These are phyloP conservation scores for Channa argus DNA, from an alignment of 2,113 vertebrate genomes.

Conservation along the genomic window DNA sequence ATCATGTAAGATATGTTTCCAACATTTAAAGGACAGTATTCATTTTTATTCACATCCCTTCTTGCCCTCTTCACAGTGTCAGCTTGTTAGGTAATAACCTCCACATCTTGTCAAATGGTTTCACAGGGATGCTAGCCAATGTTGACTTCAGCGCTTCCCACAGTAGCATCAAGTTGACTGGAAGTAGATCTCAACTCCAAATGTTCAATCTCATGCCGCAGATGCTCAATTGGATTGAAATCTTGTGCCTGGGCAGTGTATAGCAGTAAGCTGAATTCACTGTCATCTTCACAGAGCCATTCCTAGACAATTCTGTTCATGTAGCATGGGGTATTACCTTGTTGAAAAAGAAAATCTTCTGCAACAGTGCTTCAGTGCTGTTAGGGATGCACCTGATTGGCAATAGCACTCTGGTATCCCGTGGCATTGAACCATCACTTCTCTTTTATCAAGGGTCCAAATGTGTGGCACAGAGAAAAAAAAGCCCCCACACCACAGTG, in stretches of 20 bases:
- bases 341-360: slow-evolving; percentile 42
- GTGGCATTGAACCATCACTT: slow-evolving; percentile 55
- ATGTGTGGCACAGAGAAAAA: slow-evolving; percentile 40
- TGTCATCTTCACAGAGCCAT: slow-evolving; percentile 57
- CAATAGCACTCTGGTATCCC: slow-evolving; percentile 43
- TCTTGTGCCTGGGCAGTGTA: slow-evolving; percentile 58
- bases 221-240: slow-evolving; percentile 69
- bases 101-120: slow-evolving; percentile 41
- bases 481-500: slow-evolving; percentile 23
- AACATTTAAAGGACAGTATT: slow-evolving; percentile 8
- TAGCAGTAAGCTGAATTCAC: slow-evolving; percentile 52
- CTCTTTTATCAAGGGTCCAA: slow-evolving; percentile 55
- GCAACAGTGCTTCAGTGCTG: slow-evolving; percentile 44
- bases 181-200: slow-evolving; percentile 53
- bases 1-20: background rate
- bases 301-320: slow-evolving; percentile 53
- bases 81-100: slow-evolving; percentile 52
- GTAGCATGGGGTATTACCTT: slow-evolving; percentile 56
- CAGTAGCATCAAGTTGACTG: slow-evolving; percentile 56
- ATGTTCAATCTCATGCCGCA: slow-evolving; percentile 60
- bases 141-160: slow-evolving; percentile 58
- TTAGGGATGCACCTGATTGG: slow-evolving; percentile 62
- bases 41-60: slow-evolving; percentile 16
- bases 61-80: slow-evolving; percentile 27
- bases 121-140: slow-evolving; percentile 44